Conservation (phyloP, 2,113 vertebrate species). For the Lates calcarifer region DNA sequence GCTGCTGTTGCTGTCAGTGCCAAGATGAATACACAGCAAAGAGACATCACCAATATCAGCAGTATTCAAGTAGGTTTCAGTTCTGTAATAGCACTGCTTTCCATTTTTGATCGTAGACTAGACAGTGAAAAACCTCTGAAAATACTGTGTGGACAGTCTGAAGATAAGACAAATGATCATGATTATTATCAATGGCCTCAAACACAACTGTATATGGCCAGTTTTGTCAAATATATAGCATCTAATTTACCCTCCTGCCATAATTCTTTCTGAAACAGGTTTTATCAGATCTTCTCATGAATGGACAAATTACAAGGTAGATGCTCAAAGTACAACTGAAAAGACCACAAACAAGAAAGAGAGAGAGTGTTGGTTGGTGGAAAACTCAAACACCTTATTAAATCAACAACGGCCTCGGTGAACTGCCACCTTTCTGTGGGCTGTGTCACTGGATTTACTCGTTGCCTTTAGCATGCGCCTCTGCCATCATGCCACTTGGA, state of each 20-base stretch:
- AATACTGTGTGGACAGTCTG: background rate
- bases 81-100: conserved; percentile 23
- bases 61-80: conserved; percentile 9
- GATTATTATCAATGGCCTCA: conserved; percentile 25
- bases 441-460: conserved; percentile 63
- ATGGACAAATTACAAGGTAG: conserved; percentile 33
- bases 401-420: conserved; percentile 47
- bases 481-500: conserved; percentile 49
- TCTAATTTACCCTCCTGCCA: conserved; percentile 4
- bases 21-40: background rate
- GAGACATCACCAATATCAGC: conserved; percentile 1
- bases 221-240: conserved; percentile 6
- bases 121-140: conserved; percentile 11
- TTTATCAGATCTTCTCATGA: conserved; percentile 45
- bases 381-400: conserved; percentile 60
- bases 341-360: conserved; percentile 41
- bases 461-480: conserved; percentile 35
- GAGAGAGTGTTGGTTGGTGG: background rate
- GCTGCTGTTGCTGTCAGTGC: background rate
- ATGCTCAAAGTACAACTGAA: conserved; percentile 16
- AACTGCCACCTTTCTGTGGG: conserved; percentile 20
- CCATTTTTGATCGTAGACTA: conserved; percentile 11
- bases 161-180: conserved; percentile 5
- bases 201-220: conserved; percentile 27
- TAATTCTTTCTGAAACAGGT: conserved; percentile 40